These are phyloP conservation scores for Brachyalestes nurse DNA, from an alignment of 2,797 vertebrate genomes.

Conservation along the genomic window DNA sequence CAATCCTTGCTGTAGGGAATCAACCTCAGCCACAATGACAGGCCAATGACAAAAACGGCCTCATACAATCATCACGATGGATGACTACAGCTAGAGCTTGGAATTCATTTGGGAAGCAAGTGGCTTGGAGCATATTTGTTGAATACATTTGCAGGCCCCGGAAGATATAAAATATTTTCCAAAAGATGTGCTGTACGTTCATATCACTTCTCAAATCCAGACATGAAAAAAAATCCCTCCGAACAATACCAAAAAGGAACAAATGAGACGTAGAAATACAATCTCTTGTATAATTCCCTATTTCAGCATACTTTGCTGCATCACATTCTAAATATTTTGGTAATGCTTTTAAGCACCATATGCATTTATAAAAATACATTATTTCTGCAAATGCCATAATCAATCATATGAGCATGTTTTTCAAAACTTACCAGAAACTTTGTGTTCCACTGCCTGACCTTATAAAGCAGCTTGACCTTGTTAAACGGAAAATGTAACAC, in stretches of 20 bases:
- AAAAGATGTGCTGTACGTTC: not conserved
- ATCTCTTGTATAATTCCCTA: not conserved
- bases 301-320: not conserved
- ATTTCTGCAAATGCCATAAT: not conserved
- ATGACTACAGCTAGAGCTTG: too few relatives aligned
- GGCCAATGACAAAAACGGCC: conserved; percentile 27
- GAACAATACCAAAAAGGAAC: not conserved
- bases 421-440: not conserved
- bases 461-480: not conserved
- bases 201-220: not conserved
- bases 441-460: not conserved
- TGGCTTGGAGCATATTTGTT: too few relatives aligned
- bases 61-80: not conserved
- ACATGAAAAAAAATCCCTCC: too few relatives aligned
- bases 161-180: too few relatives aligned
- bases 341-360: too few relatives aligned
- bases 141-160: too few relatives aligned
- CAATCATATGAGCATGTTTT: not conserved
- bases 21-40: conserved; percentile 24
- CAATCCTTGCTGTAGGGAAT: not conserved
- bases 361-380: too few relatives aligned
- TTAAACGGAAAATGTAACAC: not conserved
- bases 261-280: too few relatives aligned
- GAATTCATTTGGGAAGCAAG: too few relatives aligned
- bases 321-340: not conserved